These are phyloP conservation scores for Eulithis testata DNA, from an alignment of 2,888 invertebrate species.

Conservation along the genomic window DNA sequence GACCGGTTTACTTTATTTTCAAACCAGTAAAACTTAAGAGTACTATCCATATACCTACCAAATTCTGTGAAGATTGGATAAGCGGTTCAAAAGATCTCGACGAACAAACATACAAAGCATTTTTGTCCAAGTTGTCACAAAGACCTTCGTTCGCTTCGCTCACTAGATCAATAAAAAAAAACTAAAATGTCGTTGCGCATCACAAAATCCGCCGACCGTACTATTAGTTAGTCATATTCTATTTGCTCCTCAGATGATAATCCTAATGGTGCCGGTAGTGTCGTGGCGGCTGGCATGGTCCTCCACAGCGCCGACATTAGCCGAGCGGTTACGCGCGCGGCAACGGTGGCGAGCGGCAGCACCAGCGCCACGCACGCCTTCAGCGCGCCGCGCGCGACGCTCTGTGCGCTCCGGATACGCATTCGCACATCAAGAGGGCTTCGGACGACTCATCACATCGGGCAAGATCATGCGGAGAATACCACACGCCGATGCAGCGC, in stretches of 20 bases:
- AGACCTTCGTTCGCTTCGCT: too few species aligned
- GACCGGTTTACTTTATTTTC: too few species aligned
- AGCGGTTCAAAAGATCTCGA: too few species aligned
- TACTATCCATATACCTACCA: too few species aligned
- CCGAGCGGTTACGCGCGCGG: conserved; percentile 95
- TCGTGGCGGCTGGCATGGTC: conserved; percentile 98
- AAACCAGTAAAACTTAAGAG: too few species aligned
- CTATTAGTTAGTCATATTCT: too few species aligned
- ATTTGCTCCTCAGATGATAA: conserved; percentile 78
- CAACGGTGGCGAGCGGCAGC: conserved; percentile 88
- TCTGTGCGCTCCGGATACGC: conserved; percentile 98
- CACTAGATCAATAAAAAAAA: too few species aligned
- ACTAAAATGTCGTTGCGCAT: too few species aligned
- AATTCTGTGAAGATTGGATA: too few species aligned
- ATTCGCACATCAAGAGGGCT: conserved; percentile 94
- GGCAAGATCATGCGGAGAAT: conserved; percentile 96
- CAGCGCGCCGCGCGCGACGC: conserved; percentile 94
- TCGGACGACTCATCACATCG: conserved; percentile 92
- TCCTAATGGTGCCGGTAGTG: conserved; percentile 96
- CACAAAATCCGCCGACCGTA: too few species aligned
- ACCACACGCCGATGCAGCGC: conserved; percentile 91
- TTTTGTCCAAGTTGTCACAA: too few species aligned
- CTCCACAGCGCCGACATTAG: conserved; percentile 95
- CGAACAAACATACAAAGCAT: too few species aligned
- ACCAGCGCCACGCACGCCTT: conserved; percentile 92